Evolutionary conservation across 2,113 vertebrate species (phyloP).

Genomic region (Eptesicus fuscus): DNA sequence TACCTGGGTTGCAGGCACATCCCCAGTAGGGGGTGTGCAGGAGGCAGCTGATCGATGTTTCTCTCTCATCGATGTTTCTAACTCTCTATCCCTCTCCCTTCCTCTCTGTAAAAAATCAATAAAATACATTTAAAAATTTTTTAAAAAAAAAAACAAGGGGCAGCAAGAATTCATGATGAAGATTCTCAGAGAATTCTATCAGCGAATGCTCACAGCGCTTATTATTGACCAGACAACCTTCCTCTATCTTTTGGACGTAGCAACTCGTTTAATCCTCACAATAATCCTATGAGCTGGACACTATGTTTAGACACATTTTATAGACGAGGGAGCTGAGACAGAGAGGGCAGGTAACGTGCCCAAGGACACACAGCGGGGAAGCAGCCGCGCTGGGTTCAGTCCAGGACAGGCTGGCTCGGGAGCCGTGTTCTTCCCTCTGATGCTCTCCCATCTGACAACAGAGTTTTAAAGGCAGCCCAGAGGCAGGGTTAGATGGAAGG

Average conservation of each 20-base stretch:
- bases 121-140: no score
- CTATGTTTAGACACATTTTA: not conserved
- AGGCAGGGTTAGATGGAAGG: not conserved
- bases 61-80: no score
- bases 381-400: not conserved
- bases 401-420: not conserved
- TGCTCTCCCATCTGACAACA: not conserved
- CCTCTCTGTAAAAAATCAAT: no score
- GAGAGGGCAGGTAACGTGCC: not conserved
- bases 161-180: not conserved
- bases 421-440: fast-evolving
- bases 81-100: no score
- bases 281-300: not conserved
- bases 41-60: no score
- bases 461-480: not conserved
- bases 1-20: no score
- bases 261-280: not conserved
- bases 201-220: not conserved
- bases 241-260: not conserved
- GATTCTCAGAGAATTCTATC: not conserved
- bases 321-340: not conserved
- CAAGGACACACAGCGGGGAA: not conserved
- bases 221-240: not conserved
- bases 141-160: not conserved
- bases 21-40: no score